phyloP scores from a whole-genome alignment of 2,797 vertebrate genomes.

The Pristis pectinata region DNA sequence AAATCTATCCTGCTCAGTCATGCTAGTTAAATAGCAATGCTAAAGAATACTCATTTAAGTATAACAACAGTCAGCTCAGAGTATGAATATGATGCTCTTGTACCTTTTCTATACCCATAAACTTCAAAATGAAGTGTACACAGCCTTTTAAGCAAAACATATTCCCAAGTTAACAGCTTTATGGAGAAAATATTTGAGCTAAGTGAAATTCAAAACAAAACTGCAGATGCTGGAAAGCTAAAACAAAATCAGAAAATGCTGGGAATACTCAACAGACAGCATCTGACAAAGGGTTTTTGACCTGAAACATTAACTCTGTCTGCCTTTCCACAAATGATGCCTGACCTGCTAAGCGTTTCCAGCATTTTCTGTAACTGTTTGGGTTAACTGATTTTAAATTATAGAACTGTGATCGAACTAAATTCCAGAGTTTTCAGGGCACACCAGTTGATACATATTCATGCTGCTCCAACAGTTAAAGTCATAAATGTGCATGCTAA shows the following conservation, averaged over 20 bases:
- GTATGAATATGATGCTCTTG: neutral
- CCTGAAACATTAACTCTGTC: too few species aligned
- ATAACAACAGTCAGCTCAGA: neutral
- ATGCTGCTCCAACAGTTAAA: neutral
- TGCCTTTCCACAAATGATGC: too few species aligned
- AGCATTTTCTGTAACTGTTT: neutral
- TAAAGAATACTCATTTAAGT: conserved; percentile 1
- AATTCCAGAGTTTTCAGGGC: neutral
- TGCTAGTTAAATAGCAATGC: neutral
- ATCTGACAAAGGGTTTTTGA: too few species aligned
- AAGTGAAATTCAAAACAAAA: neutral
- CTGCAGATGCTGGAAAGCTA: neutral
- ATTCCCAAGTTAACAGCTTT: too few species aligned
- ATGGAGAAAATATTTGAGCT: neutral
- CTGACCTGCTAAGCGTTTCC: too few species aligned
- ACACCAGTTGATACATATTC: neutral
- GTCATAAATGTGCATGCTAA: neutral
- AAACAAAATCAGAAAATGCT: neutral
- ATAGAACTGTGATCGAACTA: neutral
- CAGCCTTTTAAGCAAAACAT: neutral
- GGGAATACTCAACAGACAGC: neutral
- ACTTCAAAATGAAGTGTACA: conserved; percentile 3
- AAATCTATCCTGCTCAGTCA: neutral
- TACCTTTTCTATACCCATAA: neutral
- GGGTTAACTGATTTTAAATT: neutral